phyloP scores from a whole-genome alignment of 2,113 vertebrate genomes.

The Muntiacus muntjak region DNA sequence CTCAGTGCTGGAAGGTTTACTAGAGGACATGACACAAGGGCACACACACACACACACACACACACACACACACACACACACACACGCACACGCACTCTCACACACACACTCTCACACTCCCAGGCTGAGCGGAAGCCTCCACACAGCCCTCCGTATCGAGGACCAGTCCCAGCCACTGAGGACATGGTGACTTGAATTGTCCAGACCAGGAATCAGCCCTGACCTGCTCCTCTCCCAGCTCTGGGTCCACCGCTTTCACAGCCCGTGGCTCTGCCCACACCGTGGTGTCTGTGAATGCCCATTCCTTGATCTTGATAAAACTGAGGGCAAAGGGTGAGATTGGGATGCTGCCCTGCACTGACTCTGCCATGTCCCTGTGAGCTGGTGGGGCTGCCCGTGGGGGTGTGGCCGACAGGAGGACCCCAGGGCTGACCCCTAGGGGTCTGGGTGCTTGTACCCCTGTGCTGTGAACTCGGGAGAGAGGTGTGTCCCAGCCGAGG shows the following conservation, averaged over 20 bases:
- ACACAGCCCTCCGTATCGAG: not conserved
- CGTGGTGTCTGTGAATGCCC: too few relatives aligned
- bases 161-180: not conserved
- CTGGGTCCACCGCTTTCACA: not conserved
- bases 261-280: fast-evolving
- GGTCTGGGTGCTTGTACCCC: not conserved
- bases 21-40: not conserved
- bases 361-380: not conserved
- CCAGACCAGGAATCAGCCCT: not conserved
- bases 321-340: fast-evolving
- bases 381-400: not conserved
- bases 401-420: not conserved
- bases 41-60: fast-evolving
- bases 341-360: fast-evolving
- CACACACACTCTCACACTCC: too few relatives aligned
- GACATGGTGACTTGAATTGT: not conserved
- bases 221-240: not conserved
- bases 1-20: not conserved
- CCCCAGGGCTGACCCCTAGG: not conserved
- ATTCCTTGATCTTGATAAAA: not conserved
- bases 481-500: not conserved
- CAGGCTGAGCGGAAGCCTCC: not conserved
- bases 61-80: not conserved
- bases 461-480: not conserved
- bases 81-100: not conserved